A percentile compares a stretch with the other conserved stretches of the same genome.
Conservation (phyloP, 1,140 invertebrate genomes). For the Scaptomyza hsui region DNA sequence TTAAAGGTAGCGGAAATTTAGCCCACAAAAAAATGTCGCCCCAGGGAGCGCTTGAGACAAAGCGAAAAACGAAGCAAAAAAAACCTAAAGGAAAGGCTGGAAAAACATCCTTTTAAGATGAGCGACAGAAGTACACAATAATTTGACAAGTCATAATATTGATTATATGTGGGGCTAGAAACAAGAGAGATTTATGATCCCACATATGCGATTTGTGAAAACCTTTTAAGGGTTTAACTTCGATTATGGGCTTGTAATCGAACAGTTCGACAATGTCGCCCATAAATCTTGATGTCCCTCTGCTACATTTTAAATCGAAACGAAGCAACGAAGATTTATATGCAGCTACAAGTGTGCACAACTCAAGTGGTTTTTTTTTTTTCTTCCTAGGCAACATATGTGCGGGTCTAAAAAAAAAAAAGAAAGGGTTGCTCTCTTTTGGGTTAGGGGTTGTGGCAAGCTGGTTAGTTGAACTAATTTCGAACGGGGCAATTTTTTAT, state of each 20-base stretch:
- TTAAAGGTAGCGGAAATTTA: slow-evolving; percentile 37
- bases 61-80: slow-evolving; percentile 37
- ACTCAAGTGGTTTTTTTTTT: slow-evolving; percentile 39
- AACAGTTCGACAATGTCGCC: slow-evolving; percentile 74
- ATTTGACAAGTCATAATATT: slow-evolving; percentile 82
- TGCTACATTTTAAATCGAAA: slow-evolving; percentile 76
- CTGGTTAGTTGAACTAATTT: slow-evolving; percentile 77
- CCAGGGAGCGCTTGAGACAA: slow-evolving; percentile 55
- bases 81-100: slow-evolving; percentile 18
- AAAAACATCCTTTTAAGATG: slow-evolving; percentile 52
- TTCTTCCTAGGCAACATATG: slow-evolving; percentile 54
- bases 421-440: slow-evolving; percentile 48
- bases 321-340: slow-evolving; percentile 66
- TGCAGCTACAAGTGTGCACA: slow-evolving; percentile 64
- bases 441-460: slow-evolving; percentile 19
- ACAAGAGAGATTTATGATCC: slow-evolving; percentile 60
- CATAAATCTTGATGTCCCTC: slow-evolving; percentile 65
- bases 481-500: slow-evolving; percentile 32
- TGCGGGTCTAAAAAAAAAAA: slow-evolving; percentile 39
- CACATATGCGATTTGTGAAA: slow-evolving; percentile 51
- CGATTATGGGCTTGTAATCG: slow-evolving; percentile 80
- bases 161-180: slow-evolving; percentile 50
- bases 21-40: slow-evolving; percentile 37
- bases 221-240: slow-evolving; percentile 28
- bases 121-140: slow-evolving; percentile 67